A percentile compares a stretch with the other conserved stretches of the same genome.
These are phyloP conservation scores for Melanargia galathea DNA, from an alignment of 2,888 invertebrate species.

Conservation along the genomic window DNA sequence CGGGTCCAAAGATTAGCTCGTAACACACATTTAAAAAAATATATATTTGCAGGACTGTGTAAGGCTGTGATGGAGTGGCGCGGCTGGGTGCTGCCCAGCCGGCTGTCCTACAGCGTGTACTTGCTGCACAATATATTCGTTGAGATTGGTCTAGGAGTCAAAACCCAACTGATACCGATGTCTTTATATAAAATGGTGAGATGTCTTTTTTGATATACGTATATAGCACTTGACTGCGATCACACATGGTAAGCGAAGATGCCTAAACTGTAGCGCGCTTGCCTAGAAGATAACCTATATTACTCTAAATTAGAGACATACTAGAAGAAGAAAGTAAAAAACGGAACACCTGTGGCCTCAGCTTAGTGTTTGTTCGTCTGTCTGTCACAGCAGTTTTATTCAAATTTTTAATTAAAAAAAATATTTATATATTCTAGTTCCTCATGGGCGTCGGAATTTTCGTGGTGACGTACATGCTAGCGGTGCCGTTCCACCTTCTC, in stretches of 20 bases:
- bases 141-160: neutral
- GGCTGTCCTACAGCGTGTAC: neutral
- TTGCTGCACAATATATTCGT: neutral
- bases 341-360: too few species aligned
- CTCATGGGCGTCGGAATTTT: neutral
- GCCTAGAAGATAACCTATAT: too few species aligned
- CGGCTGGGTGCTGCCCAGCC: constrained; percentile 10
- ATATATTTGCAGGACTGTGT: neutral
- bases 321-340: too few species aligned
- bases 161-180: constrained; percentile 4
- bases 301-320: too few species aligned
- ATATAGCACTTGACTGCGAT: neutral
- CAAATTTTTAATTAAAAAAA: too few species aligned
- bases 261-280: too few species aligned
- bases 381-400: too few species aligned
- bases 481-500: constrained; percentile 6
- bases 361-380: too few species aligned
- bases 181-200: constrained; percentile 3
- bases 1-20: too few species aligned
- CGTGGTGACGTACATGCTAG: neutral
- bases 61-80: neutral
- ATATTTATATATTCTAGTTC: constrained; percentile 3
- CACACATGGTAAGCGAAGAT: too few species aligned
- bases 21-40: too few species aligned
- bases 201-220: neutral